Evolutionary conservation across 2,797 vertebrate genomes (phyloP), one percentile per base, ranked within the genome.

Genomic region (Myotis daubentonii): DNA sequence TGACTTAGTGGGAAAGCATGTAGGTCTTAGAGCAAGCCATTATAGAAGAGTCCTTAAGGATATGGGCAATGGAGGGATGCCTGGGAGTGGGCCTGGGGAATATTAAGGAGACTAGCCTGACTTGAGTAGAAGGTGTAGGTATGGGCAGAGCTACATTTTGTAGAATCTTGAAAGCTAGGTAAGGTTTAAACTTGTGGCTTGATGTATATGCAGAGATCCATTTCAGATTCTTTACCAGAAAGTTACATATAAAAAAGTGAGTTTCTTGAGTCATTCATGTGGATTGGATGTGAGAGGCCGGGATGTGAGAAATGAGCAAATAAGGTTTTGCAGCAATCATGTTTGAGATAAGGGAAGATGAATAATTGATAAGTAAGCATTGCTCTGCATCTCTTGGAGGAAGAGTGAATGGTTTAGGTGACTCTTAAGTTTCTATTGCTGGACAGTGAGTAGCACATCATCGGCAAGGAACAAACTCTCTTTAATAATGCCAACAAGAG

Each of bases 201-300:
- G n/a, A 20, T 55, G 20, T 6, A 3, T 51, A 28, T 8, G 12
- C 19, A 57, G 47, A 71, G 20, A 47, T 55, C 53, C 60, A 13
- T 23, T 71, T 70, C 28, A 70, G n/a, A 4, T 55, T 76, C 57
- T 72, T 81, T 71, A 41, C 15, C 30, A 36, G n/a, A 10, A 85
- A 62, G 9, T 93, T 44, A 74, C 16, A 25, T 66, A 49, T 60
- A 65, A 86, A 83, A 86, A 83, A 92, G 30, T 83, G 30, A 85
- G 57, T 23, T 36, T 75, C 33, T 60, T 30, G n/a, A 86, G 6
- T 70, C 57, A 33, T 83, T 62, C 19, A 41, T 51, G 2, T 20
- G 19, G 7, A 10, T 12, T 28, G 10, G 16, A 60, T 16, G 5
- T 74, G 55, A 57, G 23, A 81, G 44, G 22, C 30, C 70, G 55